Percentiles rank a stretch among this genome's conserved stretches.
phyloP scores from a whole-genome alignment of 1,140 invertebrate species.

The Brachionus sp. region DNA sequence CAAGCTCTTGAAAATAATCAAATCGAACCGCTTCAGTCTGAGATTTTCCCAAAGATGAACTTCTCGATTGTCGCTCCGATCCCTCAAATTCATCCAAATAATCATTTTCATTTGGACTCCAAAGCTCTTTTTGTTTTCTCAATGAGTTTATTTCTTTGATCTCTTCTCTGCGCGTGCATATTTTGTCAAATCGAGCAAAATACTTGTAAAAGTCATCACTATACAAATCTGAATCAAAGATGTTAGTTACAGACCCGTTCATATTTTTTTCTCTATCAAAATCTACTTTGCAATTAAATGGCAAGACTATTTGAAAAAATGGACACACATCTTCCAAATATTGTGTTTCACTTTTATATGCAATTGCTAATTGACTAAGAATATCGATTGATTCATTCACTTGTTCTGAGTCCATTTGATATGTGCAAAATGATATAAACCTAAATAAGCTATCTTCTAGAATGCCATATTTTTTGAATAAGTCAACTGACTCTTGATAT shows the following conservation, averaged over 20 bases:
- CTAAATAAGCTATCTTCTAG: background rate
- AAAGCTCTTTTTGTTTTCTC: constrained; percentile 27
- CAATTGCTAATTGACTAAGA: background rate
- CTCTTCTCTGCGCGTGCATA: background rate
- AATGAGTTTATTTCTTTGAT: constrained; percentile 18
- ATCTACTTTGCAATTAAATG: background rate
- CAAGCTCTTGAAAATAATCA: background rate
- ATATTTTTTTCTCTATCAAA: constrained; percentile 6
- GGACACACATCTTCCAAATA: constrained; percentile 30
- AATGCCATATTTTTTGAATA: background rate
- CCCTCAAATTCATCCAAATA: background rate
- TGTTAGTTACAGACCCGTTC: background rate
- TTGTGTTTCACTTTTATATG: constrained; percentile 25
- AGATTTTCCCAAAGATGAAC: background rate
- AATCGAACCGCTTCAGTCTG: background rate
- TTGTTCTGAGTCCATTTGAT: background rate
- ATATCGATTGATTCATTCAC: background rate
- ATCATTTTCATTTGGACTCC: constrained; percentile 7
- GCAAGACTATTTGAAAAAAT: background rate
- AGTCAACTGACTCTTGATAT: background rate
- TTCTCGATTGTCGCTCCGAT: background rate
- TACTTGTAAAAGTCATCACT: constrained; percentile 18
- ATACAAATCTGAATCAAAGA: background rate
- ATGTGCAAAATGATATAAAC: background rate
- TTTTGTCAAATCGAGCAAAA: constrained; percentile 20